Evolutionary conservation across 37 sponge, comb jelly and placozoan species (phyloP).

Genomic region (Spongilla lacustris): DNA sequence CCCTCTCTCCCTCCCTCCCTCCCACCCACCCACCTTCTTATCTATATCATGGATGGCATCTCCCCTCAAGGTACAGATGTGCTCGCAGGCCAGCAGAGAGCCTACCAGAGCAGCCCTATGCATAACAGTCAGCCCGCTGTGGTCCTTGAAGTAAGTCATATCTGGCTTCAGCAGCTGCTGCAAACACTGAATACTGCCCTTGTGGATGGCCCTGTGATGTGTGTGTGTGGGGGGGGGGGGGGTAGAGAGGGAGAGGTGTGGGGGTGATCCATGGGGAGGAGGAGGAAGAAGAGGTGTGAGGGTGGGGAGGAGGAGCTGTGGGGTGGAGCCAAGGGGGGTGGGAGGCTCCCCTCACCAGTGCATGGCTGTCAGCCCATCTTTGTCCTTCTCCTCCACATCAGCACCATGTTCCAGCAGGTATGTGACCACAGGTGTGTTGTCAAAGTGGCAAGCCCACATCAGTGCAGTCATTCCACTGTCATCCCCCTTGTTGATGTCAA

Average conservation of each 20-base stretch:
- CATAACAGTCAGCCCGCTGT: slow-evolving; percentile 74
- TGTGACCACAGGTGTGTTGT: slow-evolving; percentile 37
- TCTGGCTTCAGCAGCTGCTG: slow-evolving; percentile 71
- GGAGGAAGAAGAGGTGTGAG: no score
- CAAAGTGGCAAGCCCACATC: slow-evolving; percentile 88
- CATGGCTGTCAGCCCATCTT: slow-evolving; percentile 85
- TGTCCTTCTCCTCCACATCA: slow-evolving; percentile 88
- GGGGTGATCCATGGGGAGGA: not conserved
- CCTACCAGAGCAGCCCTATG: slow-evolving; percentile 80
- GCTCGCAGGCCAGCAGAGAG: slow-evolving; percentile 49
- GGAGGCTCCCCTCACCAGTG: slow-evolving; percentile 71
- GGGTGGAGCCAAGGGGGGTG: not conserved
- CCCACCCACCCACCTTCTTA: slow-evolving; percentile 68
- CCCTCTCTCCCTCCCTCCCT: no score
- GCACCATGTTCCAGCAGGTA: slow-evolving; percentile 68
- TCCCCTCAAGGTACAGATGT: slow-evolving; percentile 50
- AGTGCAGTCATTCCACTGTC: slow-evolving; percentile 83
- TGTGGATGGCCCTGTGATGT: slow-evolving; percentile 72
- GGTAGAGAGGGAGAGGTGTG: not conserved
- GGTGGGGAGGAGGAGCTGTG: not conserved
- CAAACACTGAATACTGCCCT: slow-evolving; percentile 43
- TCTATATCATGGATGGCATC: slow-evolving; percentile 83
- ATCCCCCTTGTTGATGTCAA: slow-evolving; percentile 61
- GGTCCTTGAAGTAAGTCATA: slow-evolving; percentile 88
- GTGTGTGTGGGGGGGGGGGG: not conserved